Evolutionary conservation across 2,797 vertebrate species (phyloP), one percentile per base, ranked within the genome.

Genomic region (Pangasius macronema): DNA sequence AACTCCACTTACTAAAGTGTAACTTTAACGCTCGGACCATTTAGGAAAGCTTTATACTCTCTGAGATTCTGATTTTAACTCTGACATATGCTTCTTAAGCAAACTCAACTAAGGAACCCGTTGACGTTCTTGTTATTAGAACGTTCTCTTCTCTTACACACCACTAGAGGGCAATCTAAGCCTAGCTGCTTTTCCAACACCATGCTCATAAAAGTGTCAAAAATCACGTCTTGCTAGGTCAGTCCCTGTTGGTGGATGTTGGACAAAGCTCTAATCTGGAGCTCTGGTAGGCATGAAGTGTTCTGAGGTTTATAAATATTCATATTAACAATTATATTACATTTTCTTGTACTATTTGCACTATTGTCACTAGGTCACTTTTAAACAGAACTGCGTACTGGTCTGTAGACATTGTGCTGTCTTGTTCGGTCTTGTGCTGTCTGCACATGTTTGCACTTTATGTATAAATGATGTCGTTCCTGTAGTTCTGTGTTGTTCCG

Each of bases 131-230:
- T 2, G 3, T 18, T 20, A 68, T 68, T 11, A 24, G 36, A 72
- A 42, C 6, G 72, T 51, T 14, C 11, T 27, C 27, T 75, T 85
- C 46, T 79, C n/a, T 22, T 67, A 18, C 5, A 14, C 22, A 55
- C 85, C 85, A 86, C 75, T 68, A 80, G 85, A 68, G 85, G 75
- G 85, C 61, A 55, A 42, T 24, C 5, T 16, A 80, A 80, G 75
- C 13, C 36, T 33, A 81, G 61, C 30, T 13, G 3, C 5, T 24
- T 49, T 77, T 16, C 33, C 39, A 24, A 27, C 46, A n/a, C 14
- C 27, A 20, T 10, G 70, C 1, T 49, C 72, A 49, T 75, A 20
- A 22, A 11, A 22, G 18, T 8, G 39, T 75, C 39, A 10, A 27
- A 27, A 46, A 46, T 46, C 72, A 49, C 27, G 46, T 30, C 24